Conservation (phyloP, 1,140 invertebrate genomes). For the Olivierus martensii region DNA sequence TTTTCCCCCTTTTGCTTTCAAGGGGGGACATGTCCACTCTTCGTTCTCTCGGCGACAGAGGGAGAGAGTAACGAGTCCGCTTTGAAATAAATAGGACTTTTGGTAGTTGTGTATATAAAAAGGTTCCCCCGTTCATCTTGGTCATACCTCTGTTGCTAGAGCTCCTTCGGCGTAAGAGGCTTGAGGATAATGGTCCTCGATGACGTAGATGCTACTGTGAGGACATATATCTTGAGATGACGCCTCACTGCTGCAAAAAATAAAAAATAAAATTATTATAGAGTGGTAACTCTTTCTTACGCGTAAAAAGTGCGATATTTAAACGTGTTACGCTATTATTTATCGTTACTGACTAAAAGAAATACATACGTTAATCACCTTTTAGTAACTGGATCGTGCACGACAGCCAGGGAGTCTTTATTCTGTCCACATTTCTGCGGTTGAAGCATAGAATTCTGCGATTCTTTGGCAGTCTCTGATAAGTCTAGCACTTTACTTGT, state of each 20-base stretch:
- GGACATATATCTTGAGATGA: constrained; percentile 34
- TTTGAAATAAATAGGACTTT: too few species aligned
- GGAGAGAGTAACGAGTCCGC: too few species aligned
- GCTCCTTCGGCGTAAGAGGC: constrained; percentile 23
- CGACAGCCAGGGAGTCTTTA: constrained; percentile 24
- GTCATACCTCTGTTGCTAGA: constrained; percentile 48
- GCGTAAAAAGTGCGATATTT: too few species aligned
- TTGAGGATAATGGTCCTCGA: constrained; percentile 43
- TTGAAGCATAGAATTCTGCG: not conserved
- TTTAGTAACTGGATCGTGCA: constrained; percentile 59
- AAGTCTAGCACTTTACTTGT: constrained; percentile 17
- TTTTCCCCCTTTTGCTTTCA: too few species aligned
- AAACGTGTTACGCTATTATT: constrained; percentile 50
- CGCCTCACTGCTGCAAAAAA: constrained; percentile 31
- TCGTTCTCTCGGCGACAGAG: too few species aligned
- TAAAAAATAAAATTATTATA: too few species aligned
- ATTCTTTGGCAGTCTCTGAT: not conserved
- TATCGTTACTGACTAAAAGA: constrained; percentile 42
- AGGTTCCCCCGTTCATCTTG: not conserved
- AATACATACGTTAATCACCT: constrained; percentile 43
- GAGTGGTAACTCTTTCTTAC: too few species aligned
- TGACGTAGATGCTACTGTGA: constrained; percentile 41
- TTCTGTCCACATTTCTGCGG: constrained; percentile 29
- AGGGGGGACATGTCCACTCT: too few species aligned
- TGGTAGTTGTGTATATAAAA: too few species aligned